These are phyloP conservation scores for Plagodis pulveraria DNA, from an alignment of 2,888 invertebrate genomes.

Conservation along the genomic window DNA sequence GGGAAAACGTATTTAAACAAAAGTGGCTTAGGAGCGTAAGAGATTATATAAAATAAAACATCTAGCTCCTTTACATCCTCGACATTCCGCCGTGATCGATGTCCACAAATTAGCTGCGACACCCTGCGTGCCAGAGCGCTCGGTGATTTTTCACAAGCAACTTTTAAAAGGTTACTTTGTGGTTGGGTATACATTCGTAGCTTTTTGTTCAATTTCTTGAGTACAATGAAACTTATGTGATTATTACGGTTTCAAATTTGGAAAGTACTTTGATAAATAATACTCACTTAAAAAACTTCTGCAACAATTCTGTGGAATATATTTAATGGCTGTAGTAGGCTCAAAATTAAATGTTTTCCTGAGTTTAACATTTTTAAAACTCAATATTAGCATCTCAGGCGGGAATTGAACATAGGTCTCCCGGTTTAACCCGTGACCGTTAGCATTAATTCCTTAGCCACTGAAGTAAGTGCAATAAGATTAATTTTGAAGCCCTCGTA, in stretches of 20 bases:
- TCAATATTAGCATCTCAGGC: too few relatives aligned
- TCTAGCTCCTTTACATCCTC: slow-evolving; percentile 38
- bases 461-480: too few relatives aligned
- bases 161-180: slow-evolving; percentile 62
- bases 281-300: neutral
- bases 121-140: slow-evolving; percentile 43
- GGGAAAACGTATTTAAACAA: too few relatives aligned
- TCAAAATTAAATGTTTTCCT: too few relatives aligned
- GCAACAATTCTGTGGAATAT: too few relatives aligned
- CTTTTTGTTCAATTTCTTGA: slow-evolving; percentile 40
- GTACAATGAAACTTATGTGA: slow-evolving; percentile 8
- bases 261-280: neutral
- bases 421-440: too few relatives aligned
- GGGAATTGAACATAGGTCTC: too few relatives aligned
- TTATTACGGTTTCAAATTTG: neutral
- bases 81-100: slow-evolving; percentile 53
- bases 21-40: too few relatives aligned
- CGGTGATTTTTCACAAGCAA: slow-evolving; percentile 64
- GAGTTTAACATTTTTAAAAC: too few relatives aligned
- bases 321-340: too few relatives aligned
- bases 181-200: slow-evolving; percentile 23
- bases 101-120: slow-evolving; percentile 65
- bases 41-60: neutral
- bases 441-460: too few relatives aligned
- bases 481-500: too few relatives aligned